Evolutionary conservation across 1,140 invertebrate species (phyloP).

Genomic region (roundworm (Caenorhabditis elegans)): DNA sequence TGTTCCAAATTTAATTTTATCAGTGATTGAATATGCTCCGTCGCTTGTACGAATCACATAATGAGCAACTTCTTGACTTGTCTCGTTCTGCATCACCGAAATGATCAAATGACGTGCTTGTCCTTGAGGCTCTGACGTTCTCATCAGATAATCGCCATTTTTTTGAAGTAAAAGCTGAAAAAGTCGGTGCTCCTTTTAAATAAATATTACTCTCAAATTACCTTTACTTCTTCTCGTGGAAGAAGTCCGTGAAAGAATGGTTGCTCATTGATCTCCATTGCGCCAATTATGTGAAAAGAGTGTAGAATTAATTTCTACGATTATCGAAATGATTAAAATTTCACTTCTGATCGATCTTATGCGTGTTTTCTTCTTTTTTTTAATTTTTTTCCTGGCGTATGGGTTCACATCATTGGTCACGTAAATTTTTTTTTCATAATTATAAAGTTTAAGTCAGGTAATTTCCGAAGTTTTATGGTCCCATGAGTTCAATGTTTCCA

Average conservation of each 20-base stretch:
- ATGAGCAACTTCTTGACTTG: not conserved
- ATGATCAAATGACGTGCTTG: not conserved
- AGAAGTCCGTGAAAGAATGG: constrained; percentile 11
- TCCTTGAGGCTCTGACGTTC: not conserved
- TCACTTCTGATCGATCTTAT: too few relatives aligned
- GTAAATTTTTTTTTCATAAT: too few relatives aligned
- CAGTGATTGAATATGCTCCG: not conserved
- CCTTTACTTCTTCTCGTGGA: not conserved
- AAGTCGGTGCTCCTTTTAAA: too few relatives aligned
- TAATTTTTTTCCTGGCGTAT: not conserved
- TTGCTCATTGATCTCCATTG: not conserved
- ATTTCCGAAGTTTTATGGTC: too few relatives aligned
- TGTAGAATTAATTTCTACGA: not conserved
- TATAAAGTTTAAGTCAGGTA: too few relatives aligned
- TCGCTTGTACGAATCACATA: not conserved
- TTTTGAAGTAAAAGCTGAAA: not conserved
- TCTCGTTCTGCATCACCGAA: not conserved
- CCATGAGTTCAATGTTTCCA: not conserved
- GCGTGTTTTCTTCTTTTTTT: too few relatives aligned
- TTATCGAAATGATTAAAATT: not conserved
- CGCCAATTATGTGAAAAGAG: not conserved
- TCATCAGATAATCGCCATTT: not conserved
- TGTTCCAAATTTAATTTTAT: not conserved
- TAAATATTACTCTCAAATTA: too few relatives aligned
- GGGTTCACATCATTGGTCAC: too few relatives aligned